Conservation (phyloP, 2,888 invertebrate species). For the Myopa tessellatipennis region DNA sequence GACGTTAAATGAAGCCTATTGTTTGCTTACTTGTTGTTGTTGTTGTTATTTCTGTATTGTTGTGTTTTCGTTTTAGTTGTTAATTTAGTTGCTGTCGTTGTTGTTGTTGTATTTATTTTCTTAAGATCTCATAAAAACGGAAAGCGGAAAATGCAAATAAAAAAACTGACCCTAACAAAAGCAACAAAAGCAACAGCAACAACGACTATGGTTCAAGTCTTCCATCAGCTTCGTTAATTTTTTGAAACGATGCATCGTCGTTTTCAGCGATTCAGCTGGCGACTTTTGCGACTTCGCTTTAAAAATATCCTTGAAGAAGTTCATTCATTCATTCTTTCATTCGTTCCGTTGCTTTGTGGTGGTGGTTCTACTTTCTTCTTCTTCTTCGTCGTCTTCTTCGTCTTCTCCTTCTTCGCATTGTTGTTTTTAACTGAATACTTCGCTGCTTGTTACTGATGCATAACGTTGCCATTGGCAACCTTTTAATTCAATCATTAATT, state of each 20-base stretch:
- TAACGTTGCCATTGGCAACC: background rate
- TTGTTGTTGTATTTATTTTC: background rate
- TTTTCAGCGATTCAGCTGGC: background rate
- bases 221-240: background rate
- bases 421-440: conserved; percentile 1
- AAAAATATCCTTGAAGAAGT: conserved; percentile 1
- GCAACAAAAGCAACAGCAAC: background rate
- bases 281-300: background rate
- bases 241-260: background rate
- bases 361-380: conserved; percentile 19
- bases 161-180: background rate
- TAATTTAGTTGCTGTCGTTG: background rate
- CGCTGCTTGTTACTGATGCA: background rate
- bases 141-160: background rate
- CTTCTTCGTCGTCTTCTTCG: background rate
- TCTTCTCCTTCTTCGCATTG: background rate
- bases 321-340: background rate
- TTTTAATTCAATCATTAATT: background rate
- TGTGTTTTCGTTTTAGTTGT: background rate
- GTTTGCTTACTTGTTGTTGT: background rate
- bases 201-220: background rate
- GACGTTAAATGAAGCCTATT: background rate
- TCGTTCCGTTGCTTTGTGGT: background rate
- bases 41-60: background rate
- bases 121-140: background rate